Base-by-base conservation (phyloP, 2,888 invertebrate genomes). In the Zaprionus obscuricornis region DNA sequence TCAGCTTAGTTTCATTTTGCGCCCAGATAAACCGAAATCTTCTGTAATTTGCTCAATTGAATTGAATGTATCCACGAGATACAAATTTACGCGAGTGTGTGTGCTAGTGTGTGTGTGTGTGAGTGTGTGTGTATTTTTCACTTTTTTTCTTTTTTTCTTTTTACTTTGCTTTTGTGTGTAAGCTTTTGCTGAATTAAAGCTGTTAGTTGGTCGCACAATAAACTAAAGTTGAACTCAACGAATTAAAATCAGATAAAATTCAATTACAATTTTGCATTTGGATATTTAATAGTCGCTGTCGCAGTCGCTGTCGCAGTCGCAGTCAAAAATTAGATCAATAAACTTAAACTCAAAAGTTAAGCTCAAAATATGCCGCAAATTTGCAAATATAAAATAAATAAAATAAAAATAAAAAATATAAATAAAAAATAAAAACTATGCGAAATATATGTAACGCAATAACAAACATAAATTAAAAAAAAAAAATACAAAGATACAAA, bases 1-100 rank as follows among this genome's bases (percentile, higher is more conserved):
- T n/a, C n/a, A n/a, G n/a, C n/a, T n/a, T n/a, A n/a, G n/a, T n/a
- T n/a, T n/a, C n/a, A n/a, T n/a, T n/a, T n/a, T n/a, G n/a, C n/a
- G 22, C 36, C 49, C 50, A 57, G 18, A 55, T 60, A 70, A 65
- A 62, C 59, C 72, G 66, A 83, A 69, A 75, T 75, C 69, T 86
- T 85, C 65, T 86, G 81, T 85, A 85, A 85, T 87, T 85, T 70
- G 75, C 85, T 85, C 85, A 85, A 85, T 86, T 84, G 87, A 66
- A 54, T 58, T n/a, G n/a, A n/a, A n/a, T n/a, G n/a, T n/a, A n/a
- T n/a, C n/a, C n/a, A n/a, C n/a, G n/a, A n/a, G n/a, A n/a, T n/a
- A n/a, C n/a, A n/a, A n/a, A n/a, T n/a, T n/a, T n/a, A n/a, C n/a
- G 72, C 64, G 54, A 69, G 68, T 59, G 72, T n/a, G n/a, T n/a